A percentile compares a stretch with the other conserved stretches of the same genome.
Conservation (phyloP, 2,797 vertebrate genomes). For the Apogon hyalosoma region DNA sequence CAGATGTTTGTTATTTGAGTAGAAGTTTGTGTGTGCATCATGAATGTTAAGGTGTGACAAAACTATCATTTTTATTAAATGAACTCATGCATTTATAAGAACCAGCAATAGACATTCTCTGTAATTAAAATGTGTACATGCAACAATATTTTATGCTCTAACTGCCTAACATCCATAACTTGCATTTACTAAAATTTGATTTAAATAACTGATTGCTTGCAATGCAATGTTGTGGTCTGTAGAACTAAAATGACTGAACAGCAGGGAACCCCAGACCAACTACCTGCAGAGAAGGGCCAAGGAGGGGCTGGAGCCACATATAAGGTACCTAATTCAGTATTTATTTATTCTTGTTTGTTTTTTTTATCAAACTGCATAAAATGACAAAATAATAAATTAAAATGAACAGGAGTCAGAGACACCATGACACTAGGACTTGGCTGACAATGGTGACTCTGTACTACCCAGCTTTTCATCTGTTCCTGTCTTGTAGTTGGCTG, state of each 20-base stretch:
- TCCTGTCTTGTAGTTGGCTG: constrained; percentile 76
- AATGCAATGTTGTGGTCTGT: constrained; percentile 32
- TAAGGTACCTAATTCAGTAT: constrained; percentile 81
- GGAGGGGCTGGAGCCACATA: constrained; percentile 85
- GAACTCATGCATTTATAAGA: not conserved
- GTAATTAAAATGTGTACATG: too few relatives aligned
- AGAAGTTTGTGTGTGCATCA: constrained; percentile 11
- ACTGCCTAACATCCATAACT: too few relatives aligned
- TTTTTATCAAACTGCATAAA: too few relatives aligned
- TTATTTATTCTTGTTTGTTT: not conserved
- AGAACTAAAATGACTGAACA: constrained; percentile 87
- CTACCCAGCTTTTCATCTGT: not conserved
- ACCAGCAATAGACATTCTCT: too few relatives aligned
- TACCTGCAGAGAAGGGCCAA: constrained; percentile 87
- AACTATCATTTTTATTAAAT: not conserved
- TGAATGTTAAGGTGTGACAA: not conserved
- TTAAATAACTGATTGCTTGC: too few relatives aligned
- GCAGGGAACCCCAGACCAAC: constrained; percentile 87
- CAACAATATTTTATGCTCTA: too few relatives aligned
- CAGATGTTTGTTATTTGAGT: constrained; percentile 9
- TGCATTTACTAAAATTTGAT: not conserved
- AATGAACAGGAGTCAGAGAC: not conserved
- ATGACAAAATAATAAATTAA: not conserved
- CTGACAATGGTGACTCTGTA: not conserved
- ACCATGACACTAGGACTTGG: not conserved